These are phyloP conservation scores for Aleadryas rufinucha DNA, from an alignment of 2,113 vertebrate genomes.

Conservation along the genomic window DNA sequence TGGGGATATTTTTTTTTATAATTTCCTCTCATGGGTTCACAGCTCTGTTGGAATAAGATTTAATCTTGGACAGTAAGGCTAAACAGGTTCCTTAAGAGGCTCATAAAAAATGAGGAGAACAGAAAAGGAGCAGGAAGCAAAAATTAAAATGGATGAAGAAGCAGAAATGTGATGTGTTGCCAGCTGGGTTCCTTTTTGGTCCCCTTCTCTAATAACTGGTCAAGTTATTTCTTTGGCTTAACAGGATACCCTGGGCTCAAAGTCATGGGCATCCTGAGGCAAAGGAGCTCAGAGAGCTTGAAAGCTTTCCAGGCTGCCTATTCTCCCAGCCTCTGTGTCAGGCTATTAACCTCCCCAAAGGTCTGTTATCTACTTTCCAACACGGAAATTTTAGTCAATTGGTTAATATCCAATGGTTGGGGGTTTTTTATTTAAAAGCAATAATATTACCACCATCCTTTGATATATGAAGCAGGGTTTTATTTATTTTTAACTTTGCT, in stretches of 20 bases:
- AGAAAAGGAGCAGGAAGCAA: background rate
- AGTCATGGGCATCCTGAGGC: background rate
- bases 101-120: background rate
- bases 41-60: background rate
- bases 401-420: background rate
- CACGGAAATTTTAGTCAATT: background rate
- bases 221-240: background rate
- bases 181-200: background rate
- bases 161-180: background rate
- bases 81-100: background rate
- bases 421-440: background rate
- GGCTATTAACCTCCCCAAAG: background rate
- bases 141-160: background rate
- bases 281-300: background rate
- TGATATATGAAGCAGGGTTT: background rate
- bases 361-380: background rate
- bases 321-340: background rate
- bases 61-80: background rate
- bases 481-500: background rate
- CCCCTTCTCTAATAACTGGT: background rate
- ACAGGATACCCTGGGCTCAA: background rate
- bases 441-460: background rate
- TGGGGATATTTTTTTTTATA: accelerated
- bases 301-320: background rate
- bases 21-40: background rate